Evolutionary conservation across 2,888 invertebrate genomes (phyloP).

Genomic region (Drosophila meridiana): DNA sequence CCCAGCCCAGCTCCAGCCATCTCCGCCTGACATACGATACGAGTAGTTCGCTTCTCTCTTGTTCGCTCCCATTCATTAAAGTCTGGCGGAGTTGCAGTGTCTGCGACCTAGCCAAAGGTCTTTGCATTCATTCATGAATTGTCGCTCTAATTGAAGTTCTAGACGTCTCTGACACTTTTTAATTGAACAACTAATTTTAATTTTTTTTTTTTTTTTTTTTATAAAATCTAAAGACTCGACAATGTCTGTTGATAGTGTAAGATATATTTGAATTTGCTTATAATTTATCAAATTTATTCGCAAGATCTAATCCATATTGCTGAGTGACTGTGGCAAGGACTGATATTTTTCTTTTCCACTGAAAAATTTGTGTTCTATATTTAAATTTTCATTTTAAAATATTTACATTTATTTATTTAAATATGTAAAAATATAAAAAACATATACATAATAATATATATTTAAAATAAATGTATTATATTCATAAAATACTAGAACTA

Average conservation of each 20-base stretch:
- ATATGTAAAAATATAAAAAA: no score
- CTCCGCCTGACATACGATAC: slow-evolving; percentile 27
- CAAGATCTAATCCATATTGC: neutral
- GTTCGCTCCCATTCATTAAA: slow-evolving; percentile 52
- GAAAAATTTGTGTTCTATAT: neutral
- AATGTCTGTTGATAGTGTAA: neutral
- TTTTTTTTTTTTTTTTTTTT: neutral
- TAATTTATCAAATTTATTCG: neutral
- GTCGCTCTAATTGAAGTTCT: slow-evolving; percentile 64
- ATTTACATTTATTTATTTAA: no score
- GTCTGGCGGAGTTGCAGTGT: slow-evolving; percentile 19
- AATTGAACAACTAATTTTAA: slow-evolving; percentile 66
- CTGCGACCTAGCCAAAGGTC: slow-evolving; percentile 17
- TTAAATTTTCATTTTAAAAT: no score
- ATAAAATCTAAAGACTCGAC: neutral
- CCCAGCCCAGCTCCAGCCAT: neutral
- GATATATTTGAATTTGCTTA: neutral
- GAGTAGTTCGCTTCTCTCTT: slow-evolving; percentile 19
- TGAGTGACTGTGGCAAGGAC: no score
- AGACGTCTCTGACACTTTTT: slow-evolving; percentile 67
- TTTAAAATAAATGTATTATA: no score
- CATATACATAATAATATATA: no score
- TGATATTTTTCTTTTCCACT: no score
- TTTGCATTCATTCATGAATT: slow-evolving; percentile 62
- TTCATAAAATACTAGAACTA: no score